Conservation (phyloP, 1,140 invertebrate species). For the Leptinotarsa undecemlineata region DNA sequence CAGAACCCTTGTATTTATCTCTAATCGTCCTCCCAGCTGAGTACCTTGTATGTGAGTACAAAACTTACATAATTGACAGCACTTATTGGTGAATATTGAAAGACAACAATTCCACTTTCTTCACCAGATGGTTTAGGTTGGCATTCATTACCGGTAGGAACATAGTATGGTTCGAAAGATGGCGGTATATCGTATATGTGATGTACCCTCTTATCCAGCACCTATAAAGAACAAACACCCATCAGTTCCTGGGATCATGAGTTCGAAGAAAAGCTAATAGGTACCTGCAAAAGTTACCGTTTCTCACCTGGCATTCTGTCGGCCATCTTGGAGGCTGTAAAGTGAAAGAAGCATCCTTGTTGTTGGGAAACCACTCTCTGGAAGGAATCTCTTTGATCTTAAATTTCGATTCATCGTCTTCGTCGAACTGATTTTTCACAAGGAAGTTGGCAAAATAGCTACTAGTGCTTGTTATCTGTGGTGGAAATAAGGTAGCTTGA, state of each 20-base stretch:
- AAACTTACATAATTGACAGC: slow-evolving; percentile 84
- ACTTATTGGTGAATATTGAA: slow-evolving; percentile 82
- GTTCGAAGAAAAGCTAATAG: too few relatives aligned
- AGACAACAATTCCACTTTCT: slow-evolving; percentile 82
- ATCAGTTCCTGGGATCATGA: too few relatives aligned
- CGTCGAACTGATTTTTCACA: slow-evolving; percentile 30
- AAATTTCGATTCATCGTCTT: slow-evolving; percentile 32
- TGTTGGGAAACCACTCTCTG: slow-evolving; percentile 68
- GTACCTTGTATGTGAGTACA: too few relatives aligned
- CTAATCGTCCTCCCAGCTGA: too few relatives aligned
- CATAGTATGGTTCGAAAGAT: slow-evolving; percentile 80
- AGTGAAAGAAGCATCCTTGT: slow-evolving; percentile 64
- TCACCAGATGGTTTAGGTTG: slow-evolving; percentile 82
- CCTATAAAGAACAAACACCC: slow-evolving; percentile 58
- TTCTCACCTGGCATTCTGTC: slow-evolving; percentile 80
- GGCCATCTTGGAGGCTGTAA: slow-evolving; percentile 84
- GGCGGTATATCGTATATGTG: slow-evolving; percentile 75
- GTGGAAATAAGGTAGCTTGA: slow-evolving; percentile 37
- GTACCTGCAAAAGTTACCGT: slow-evolving; percentile 26
- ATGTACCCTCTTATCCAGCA: slow-evolving; percentile 77
- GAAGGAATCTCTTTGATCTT: slow-evolving; percentile 51
- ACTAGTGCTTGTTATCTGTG: slow-evolving; percentile 30
- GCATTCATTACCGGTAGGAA: slow-evolving; percentile 75
- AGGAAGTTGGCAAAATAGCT: slow-evolving; percentile 43
- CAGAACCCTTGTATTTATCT: too few relatives aligned